Conservation (phyloP, 1,140 invertebrate species). For the Drosophila lini region DNA sequence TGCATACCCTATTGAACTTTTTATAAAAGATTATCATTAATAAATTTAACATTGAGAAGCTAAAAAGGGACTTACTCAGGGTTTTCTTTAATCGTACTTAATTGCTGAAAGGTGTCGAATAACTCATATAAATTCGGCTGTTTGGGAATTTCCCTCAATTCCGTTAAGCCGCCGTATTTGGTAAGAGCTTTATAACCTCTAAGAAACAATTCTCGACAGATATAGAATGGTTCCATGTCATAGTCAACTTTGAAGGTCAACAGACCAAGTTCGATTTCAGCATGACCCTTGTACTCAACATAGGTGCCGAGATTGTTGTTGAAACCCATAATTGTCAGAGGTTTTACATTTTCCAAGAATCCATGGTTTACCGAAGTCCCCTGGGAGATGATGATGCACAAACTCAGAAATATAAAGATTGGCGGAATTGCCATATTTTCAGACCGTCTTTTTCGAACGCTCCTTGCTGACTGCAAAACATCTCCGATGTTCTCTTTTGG, state of each 20-base stretch:
- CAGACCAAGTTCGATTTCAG: not conserved
- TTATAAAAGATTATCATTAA: not conserved
- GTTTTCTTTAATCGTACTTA: not conserved
- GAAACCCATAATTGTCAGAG: not conserved
- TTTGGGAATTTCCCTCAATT: not conserved
- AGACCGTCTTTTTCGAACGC: not conserved
- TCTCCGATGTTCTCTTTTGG: not conserved
- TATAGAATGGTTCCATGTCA: not conserved
- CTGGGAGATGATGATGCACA: slow-evolving; percentile 2
- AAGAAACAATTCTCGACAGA: not conserved
- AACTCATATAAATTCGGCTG: not conserved
- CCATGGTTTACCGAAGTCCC: not conserved
- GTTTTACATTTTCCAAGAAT: not conserved
- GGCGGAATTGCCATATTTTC: not conserved
- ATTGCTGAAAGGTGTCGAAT: not conserved
- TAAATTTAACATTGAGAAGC: too few relatives aligned
- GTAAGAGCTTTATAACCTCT: not conserved
- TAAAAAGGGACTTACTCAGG: not conserved
- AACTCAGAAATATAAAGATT: not conserved
- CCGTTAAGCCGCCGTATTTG: not conserved
- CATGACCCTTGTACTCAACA: slow-evolving; percentile 2
- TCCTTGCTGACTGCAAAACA: not conserved
- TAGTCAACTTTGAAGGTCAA: not conserved
- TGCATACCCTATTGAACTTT: not conserved
- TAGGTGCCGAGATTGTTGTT: slow-evolving; percentile 4